Evolutionary conservation across 2,888 invertebrate genomes (phyloP).

Genomic region (Cantharis nigra): DNA sequence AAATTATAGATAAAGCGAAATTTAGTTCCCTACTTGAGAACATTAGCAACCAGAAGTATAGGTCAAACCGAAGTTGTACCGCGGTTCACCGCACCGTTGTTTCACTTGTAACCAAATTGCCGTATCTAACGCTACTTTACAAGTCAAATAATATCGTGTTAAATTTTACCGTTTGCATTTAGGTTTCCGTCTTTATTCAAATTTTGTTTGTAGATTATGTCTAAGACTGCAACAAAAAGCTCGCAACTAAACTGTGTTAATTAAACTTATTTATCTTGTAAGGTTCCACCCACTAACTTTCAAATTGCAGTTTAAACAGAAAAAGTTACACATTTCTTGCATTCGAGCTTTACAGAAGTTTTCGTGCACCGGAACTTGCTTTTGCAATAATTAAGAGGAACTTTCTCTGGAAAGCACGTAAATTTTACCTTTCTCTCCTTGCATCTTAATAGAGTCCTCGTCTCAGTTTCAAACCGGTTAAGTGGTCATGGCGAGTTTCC

Average conservation of each 20-base stretch:
- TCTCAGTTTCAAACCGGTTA: not conserved
- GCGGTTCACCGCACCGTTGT: slow-evolving; percentile 30
- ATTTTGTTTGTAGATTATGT: not conserved
- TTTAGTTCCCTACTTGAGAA: not conserved
- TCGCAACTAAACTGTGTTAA: slow-evolving; percentile 2
- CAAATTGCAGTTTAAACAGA: slow-evolving; percentile 17
- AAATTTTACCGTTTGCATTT: slow-evolving; percentile 9
- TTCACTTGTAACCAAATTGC: slow-evolving; percentile 17
- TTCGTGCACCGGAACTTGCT: not conserved
- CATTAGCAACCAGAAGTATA: not conserved
- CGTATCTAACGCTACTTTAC: slow-evolving; percentile 29
- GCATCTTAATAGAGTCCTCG: not conserved
- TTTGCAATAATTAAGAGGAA: not conserved
- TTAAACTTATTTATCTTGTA: slow-evolving; percentile 11
- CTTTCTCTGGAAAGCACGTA: not conserved
- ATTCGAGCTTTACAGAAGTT: not conserved
- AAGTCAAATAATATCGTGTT: slow-evolving; percentile 29
- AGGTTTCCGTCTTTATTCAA: not conserved
- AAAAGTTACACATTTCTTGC: slow-evolving; percentile 7
- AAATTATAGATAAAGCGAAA: not conserved
- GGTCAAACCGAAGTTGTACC: slow-evolving; percentile 22
- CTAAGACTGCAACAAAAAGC: slow-evolving; percentile 5
- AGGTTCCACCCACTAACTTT: slow-evolving; percentile 6
- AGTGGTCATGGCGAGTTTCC: not conserved
- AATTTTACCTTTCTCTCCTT: not conserved